These are phyloP conservation scores for human (Homo sapiens) DNA, from an alignment of 2,113 vertebrate species.

Conservation along the genomic window DNA sequence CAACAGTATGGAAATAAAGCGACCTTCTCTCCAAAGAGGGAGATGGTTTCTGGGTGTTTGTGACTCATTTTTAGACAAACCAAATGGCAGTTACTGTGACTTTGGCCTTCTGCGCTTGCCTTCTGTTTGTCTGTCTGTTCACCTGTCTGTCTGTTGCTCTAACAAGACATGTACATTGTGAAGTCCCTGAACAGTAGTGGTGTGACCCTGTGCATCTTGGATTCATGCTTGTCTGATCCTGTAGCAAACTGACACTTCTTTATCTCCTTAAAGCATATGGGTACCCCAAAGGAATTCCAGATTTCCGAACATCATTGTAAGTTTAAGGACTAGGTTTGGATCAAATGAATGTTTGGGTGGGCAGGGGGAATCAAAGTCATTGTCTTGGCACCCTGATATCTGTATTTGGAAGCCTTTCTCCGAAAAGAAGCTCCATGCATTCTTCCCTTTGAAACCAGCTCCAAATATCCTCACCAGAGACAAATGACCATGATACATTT, in stretches of 20 bases:
- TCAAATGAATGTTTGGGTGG: not conserved
- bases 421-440: slow-evolving; percentile 1
- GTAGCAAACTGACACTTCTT: slow-evolving; percentile 40
- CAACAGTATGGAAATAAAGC: slow-evolving; percentile 58
- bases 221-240: slow-evolving; percentile 48
- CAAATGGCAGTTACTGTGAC: slow-evolving; percentile 57
- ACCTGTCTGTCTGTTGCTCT: slow-evolving; percentile 57
- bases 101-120: slow-evolving; percentile 31
- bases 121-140: slow-evolving; percentile 12
- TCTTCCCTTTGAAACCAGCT: slow-evolving; percentile 53
- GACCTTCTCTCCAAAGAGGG: slow-evolving; percentile 53
- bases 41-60: slow-evolving; percentile 34
- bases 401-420: slow-evolving; percentile 24
- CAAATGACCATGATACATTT: not conserved
- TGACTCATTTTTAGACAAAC: slow-evolving; percentile 52
- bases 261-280: slow-evolving; percentile 3
- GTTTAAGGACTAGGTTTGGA: not conserved
- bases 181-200: slow-evolving; percentile 63
- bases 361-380: not conserved
- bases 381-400: not conserved
- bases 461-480: slow-evolving; percentile 32
- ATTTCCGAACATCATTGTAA: not conserved
- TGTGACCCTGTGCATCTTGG: slow-evolving; percentile 33
- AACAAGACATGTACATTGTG: slow-evolving; percentile 26
- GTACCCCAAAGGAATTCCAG: slow-evolving; percentile 34